phyloP scores from a whole-genome alignment of 2,888 invertebrate species.

The Polietes domitor region DNA sequence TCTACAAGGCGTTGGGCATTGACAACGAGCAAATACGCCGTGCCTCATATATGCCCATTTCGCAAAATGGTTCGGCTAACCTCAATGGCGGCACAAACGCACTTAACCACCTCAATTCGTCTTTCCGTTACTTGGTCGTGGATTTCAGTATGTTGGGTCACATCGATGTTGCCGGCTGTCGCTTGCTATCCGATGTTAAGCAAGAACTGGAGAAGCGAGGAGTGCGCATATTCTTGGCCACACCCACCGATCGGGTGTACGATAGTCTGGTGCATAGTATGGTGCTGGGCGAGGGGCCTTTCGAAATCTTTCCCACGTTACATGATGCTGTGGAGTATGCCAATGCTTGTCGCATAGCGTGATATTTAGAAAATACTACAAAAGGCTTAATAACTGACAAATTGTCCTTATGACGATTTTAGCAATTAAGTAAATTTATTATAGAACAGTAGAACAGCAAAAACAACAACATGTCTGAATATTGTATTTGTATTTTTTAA shows the following conservation, averaged over 20 bases:
- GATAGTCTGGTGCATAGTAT: slow-evolving; percentile 78
- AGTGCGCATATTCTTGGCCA: slow-evolving; percentile 83
- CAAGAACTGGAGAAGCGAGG: slow-evolving; percentile 82
- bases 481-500: background rate
- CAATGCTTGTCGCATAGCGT: slow-evolving; percentile 76
- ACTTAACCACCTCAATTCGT: slow-evolving; percentile 65
- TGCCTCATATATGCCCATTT: slow-evolving; percentile 70
- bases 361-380: slow-evolving; percentile 67
- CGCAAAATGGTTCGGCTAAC: slow-evolving; percentile 67
- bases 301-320: slow-evolving; percentile 83
- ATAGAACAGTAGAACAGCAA: background rate
- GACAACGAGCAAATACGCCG: slow-evolving; percentile 76
- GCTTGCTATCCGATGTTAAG: slow-evolving; percentile 82
- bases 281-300: slow-evolving; percentile 78
- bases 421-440: background rate
- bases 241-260: slow-evolving; percentile 82
- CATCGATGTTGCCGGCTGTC: slow-evolving; percentile 85
- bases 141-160: slow-evolving; percentile 85
- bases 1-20: slow-evolving; percentile 82
- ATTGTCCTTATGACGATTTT: slow-evolving; percentile 30
- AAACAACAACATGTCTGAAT: background rate
- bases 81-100: slow-evolving; percentile 50
- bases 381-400: slow-evolving; percentile 9
- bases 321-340: slow-evolving; percentile 84
- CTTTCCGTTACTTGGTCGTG: slow-evolving; percentile 81